Conservation (phyloP, 2,113 vertebrate genomes). For the Muntiacus muntjak region DNA sequence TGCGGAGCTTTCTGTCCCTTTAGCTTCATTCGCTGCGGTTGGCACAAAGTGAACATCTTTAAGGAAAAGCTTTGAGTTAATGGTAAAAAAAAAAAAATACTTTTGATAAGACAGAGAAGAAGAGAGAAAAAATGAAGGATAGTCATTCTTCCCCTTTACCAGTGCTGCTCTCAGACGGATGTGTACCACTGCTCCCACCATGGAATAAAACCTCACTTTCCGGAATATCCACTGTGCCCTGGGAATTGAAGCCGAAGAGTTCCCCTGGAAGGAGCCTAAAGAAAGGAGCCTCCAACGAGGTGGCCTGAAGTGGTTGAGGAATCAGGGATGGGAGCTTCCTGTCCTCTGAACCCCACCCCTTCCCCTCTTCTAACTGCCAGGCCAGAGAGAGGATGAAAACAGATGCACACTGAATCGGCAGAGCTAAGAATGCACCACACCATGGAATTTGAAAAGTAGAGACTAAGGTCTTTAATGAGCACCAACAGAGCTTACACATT, state of each 20-base stretch:
- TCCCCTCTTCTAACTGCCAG: neutral
- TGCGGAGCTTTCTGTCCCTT: neutral
- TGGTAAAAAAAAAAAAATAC: neutral
- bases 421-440: neutral
- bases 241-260: neutral
- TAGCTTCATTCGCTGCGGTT: neutral
- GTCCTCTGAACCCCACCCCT: neutral
- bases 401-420: neutral
- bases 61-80: neutral
- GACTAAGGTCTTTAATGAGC: too few species aligned
- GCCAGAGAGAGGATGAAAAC: neutral
- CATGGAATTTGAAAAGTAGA: neutral
- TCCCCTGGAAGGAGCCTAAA: neutral
- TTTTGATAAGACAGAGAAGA: neutral
- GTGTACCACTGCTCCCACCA: too few species aligned
- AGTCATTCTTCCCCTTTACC: neutral
- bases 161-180: neutral
- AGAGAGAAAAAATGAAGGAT: neutral
- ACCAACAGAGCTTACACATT: neutral
- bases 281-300: neutral
- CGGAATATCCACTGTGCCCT: neutral
- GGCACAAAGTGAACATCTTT: neutral
- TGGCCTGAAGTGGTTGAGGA: neutral
- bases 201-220: neutral
- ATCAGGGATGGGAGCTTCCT: neutral